phyloP scores from a whole-genome alignment of 2,797 vertebrate genomes.

The Cyprinodon diabolis region DNA sequence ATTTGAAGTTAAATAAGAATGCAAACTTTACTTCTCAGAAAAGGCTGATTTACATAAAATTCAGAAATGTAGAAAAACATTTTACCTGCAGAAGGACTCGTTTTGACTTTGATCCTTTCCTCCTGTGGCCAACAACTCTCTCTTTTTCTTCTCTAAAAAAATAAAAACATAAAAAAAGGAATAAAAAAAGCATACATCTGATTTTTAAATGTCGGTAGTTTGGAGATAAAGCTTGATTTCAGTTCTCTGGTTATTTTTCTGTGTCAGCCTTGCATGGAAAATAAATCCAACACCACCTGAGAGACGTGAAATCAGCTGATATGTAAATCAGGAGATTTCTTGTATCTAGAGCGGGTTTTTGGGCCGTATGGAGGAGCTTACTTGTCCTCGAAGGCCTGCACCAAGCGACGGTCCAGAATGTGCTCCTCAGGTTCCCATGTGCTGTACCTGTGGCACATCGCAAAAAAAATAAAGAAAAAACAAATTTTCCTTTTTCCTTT shows the following conservation, averaged over 20 bases:
- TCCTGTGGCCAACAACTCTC: conserved; percentile 87
- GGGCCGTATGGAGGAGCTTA: conserved; percentile 24
- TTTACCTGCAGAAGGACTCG: conserved; percentile 90
- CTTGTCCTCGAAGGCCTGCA: conserved; percentile 97
- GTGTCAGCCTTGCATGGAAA: neutral
- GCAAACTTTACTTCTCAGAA: too few species aligned
- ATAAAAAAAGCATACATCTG: neutral
- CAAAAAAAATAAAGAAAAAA: neutral
- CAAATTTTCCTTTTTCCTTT: too few species aligned
- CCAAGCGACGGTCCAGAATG: conserved; percentile 94
- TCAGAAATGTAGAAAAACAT: neutral
- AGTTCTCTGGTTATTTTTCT: neutral
- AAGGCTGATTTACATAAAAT: too few species aligned
- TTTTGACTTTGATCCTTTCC: conserved; percentile 91
- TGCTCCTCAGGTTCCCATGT: conserved; percentile 99
- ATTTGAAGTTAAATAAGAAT: too few species aligned
- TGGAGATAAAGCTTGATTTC: neutral
- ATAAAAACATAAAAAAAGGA: neutral
- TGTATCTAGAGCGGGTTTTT: conserved; percentile 1
- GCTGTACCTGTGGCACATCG: conserved; percentile 86
- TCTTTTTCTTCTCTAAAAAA: conserved; percentile 90
- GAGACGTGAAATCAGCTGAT: neutral
- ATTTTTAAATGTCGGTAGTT: neutral
- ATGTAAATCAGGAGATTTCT: neutral
- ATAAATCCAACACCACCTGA: neutral